Evolutionary conservation across 1,140 invertebrate species (phyloP).

Genomic region (Bombus breviceps): DNA sequence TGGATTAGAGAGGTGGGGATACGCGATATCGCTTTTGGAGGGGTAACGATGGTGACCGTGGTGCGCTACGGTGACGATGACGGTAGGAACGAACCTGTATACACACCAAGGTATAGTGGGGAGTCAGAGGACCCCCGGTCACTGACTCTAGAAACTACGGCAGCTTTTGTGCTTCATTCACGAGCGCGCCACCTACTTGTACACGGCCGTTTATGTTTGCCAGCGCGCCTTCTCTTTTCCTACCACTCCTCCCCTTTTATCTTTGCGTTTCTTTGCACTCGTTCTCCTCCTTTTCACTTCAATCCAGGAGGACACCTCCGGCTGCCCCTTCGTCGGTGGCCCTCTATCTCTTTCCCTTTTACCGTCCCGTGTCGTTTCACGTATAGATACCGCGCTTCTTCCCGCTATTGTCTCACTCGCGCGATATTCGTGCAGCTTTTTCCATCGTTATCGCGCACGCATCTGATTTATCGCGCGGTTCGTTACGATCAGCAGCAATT

Average conservation of each 20-base stretch:
- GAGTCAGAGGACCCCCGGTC: slow-evolving; percentile 57
- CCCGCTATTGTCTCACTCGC: not conserved
- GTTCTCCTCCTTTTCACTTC: not conserved
- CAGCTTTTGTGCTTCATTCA: slow-evolving; percentile 72
- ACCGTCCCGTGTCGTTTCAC: too few relatives aligned
- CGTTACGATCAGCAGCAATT: slow-evolving; percentile 39
- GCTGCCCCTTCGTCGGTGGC: not conserved
- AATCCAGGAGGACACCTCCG: not conserved
- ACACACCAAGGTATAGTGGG: slow-evolving; percentile 32
- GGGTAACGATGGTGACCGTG: slow-evolving; percentile 54
- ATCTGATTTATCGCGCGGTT: slow-evolving; percentile 54
- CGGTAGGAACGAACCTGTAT: slow-evolving; percentile 52
- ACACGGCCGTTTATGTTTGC: slow-evolving; percentile 37
- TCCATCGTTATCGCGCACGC: slow-evolving; percentile 49
- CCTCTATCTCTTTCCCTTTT: not conserved
- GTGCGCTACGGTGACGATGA: slow-evolving; percentile 36
- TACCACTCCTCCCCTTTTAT: not conserved
- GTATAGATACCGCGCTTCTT: not conserved
- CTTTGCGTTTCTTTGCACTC: not conserved
- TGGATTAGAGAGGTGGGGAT: slow-evolving; percentile 14
- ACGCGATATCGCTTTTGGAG: slow-evolving; percentile 35
- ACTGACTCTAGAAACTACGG: slow-evolving; percentile 73
- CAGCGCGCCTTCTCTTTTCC: not conserved
- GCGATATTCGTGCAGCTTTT: slow-evolving; percentile 18
- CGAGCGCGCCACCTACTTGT: slow-evolving; percentile 69